Evolutionary conservation across 2,888 invertebrate genomes (phyloP).

Genomic region (Labia minor): DNA sequence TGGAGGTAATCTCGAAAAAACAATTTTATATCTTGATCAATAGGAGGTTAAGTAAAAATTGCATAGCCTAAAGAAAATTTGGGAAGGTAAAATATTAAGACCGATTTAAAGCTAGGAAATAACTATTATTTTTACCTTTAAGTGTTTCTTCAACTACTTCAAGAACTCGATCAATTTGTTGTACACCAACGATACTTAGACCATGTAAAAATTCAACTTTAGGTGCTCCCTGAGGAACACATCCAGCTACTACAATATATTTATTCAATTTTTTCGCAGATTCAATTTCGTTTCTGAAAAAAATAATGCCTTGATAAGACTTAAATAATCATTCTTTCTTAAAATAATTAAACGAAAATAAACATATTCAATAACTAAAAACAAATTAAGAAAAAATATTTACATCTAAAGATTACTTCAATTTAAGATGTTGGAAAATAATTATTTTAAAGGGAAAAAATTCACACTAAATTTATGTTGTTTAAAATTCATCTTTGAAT

Average conservation of each 20-base stretch:
- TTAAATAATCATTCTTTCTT: not conserved
- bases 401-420: too few species aligned
- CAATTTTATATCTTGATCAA: too few species aligned
- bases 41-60: too few species aligned
- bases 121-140: too few species aligned
- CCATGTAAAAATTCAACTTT: conserved; percentile 58
- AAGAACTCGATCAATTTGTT: conserved; percentile 94
- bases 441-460: too few species aligned
- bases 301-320: conserved; percentile 19
- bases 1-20: conserved; percentile 26
- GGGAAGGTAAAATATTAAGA: too few species aligned
- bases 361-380: not conserved
- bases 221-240: conserved; percentile 90
- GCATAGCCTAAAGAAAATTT: too few species aligned
- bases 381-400: not conserved
- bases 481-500: too few species aligned
- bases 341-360: not conserved
- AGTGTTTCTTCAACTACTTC: conserved; percentile 97
- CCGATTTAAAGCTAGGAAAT: too few species aligned
- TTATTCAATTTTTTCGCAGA: conserved; percentile 62
- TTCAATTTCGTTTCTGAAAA: conserved; percentile 59
- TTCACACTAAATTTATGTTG: too few species aligned
- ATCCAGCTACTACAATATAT: conserved; percentile 89
- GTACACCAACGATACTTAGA: conserved; percentile 91
- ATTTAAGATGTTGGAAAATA: too few species aligned